Conservation (phyloP, 2,113 vertebrate genomes). For the Carlito syrichta region DNA sequence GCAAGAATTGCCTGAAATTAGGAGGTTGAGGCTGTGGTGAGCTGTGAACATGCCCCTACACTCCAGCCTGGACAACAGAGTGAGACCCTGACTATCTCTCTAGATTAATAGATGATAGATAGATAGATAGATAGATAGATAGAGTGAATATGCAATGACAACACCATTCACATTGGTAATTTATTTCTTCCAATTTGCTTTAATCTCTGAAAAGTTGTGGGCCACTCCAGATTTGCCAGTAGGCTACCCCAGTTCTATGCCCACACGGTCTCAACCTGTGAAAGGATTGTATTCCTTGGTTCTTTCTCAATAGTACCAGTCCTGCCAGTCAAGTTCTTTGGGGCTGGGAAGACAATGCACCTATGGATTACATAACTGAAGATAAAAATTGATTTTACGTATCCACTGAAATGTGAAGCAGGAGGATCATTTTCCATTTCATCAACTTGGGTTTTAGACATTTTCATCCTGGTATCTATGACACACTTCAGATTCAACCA, state of each 20-base stretch:
- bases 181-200: not conserved
- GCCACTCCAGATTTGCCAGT: not conserved
- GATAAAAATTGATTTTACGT: not conserved
- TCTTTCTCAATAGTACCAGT: not conserved
- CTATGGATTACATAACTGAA: not conserved
- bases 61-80: too few relatives aligned
- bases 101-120: too few relatives aligned
- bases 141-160: too few relatives aligned
- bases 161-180: not conserved
- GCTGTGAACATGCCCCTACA: too few relatives aligned
- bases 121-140: too few relatives aligned
- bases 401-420: not conserved
- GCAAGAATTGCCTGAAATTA: too few relatives aligned
- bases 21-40: too few relatives aligned
- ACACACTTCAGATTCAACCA: conserved; percentile 1
- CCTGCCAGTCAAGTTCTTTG: not conserved
- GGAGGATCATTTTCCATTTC: not conserved
- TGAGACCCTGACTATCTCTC: too few relatives aligned
- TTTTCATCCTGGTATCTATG: not conserved
- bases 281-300: not conserved
- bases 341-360: not conserved
- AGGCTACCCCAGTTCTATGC: not conserved
- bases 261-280: not conserved
- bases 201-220: not conserved
- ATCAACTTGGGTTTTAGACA: not conserved